A percentile compares a stretch with the other conserved stretches of the same genome.
Conservation (phyloP, 53 echinoderm and acorn worm species). For the Holothuria leucospilota region DNA sequence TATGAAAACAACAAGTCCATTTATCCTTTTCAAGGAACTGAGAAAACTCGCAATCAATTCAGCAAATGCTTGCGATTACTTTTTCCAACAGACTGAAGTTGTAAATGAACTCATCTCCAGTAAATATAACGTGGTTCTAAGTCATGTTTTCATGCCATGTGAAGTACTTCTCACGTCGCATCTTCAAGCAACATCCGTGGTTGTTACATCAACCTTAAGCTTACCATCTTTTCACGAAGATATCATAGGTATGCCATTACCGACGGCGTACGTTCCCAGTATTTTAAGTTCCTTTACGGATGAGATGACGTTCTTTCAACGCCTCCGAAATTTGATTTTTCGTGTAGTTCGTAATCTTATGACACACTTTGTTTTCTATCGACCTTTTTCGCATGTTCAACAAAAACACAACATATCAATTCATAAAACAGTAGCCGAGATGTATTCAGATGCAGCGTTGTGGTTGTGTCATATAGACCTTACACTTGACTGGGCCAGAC, state of each 20-base stretch:
- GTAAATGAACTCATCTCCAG: too few species aligned
- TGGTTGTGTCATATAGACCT: slow-evolving; percentile 17
- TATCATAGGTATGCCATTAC: slow-evolving; percentile 6
- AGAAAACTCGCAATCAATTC: too few species aligned
- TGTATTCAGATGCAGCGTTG: neutral
- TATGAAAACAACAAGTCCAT: too few species aligned
- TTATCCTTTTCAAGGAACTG: too few species aligned
- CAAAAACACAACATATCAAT: neutral
- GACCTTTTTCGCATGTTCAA: neutral
- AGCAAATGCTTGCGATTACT: too few species aligned
- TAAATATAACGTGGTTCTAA: too few species aligned
- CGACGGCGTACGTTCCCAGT: neutral
- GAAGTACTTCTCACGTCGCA: too few species aligned
- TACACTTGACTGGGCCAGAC: slow-evolving; percentile 20
- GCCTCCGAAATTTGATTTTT: neutral
- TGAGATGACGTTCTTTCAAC: slow-evolving; percentile 9
- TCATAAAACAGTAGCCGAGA: neutral
- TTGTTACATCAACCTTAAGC: neutral
- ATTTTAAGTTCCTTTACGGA: slow-evolving; percentile 1
- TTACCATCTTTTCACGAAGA: slow-evolving; percentile 21
- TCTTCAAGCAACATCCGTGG: neutral
- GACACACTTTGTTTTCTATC: neutral
- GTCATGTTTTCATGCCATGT: too few species aligned
- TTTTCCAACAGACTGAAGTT: too few species aligned
- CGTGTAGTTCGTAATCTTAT: neutral